Conservation (phyloP, 2,113 vertebrate genomes). For the Sylvietta virens region DNA sequence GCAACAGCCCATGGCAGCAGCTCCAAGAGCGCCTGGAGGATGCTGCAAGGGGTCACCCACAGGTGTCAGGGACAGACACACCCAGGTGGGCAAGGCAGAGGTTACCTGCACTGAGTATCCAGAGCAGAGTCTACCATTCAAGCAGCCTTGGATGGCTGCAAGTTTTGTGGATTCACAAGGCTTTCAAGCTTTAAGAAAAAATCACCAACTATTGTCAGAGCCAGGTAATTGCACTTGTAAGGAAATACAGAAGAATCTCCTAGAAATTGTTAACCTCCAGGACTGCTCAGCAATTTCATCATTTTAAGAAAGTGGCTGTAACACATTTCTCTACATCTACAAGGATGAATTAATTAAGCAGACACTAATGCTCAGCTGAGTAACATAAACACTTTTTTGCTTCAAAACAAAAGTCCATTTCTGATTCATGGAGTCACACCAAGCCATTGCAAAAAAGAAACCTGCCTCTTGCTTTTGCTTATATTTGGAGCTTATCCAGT, state of each 20-base stretch:
- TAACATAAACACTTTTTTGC: neutral
- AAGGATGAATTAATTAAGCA: neutral
- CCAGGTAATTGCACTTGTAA: neutral
- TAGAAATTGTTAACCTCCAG: neutral
- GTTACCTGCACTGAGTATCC: neutral
- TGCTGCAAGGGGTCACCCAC: neutral
- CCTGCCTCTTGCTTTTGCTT: neutral
- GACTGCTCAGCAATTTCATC: neutral
- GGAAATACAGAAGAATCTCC: neutral
- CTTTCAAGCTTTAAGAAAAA: neutral
- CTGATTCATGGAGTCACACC: neutral
- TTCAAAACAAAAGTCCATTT: neutral
- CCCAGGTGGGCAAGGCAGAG: neutral
- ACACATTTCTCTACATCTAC: neutral
- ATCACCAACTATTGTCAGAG: neutral
- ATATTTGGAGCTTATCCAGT: neutral
- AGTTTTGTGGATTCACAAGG: neutral
- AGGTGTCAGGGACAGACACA: neutral
- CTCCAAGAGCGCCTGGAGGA: neutral
- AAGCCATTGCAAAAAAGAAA: neutral
- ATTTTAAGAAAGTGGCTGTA: neutral
- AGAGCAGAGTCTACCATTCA: neutral
- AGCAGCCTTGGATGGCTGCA: neutral
- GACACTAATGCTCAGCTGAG: neutral
- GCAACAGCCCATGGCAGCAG: neutral